phyloP scores from a whole-genome alignment of 2,888 invertebrate genomes.

The Heteropelma amictum region DNA sequence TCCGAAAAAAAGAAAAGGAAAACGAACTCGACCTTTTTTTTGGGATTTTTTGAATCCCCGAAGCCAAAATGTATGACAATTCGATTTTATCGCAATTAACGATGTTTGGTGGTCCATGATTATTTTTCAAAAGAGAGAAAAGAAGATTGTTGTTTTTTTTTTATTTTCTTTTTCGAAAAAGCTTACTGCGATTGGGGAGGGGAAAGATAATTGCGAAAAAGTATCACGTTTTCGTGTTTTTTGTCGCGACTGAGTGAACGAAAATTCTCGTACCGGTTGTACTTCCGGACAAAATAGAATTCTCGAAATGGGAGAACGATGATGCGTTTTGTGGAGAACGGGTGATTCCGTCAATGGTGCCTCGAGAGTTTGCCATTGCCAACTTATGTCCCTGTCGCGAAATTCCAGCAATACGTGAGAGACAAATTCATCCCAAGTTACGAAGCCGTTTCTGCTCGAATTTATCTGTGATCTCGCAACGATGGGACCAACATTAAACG shows the following conservation, averaged over 20 bases:
- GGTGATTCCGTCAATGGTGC: constrained; percentile 83
- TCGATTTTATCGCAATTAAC: no score
- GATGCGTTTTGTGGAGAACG: constrained; percentile 82
- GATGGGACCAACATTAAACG: no score
- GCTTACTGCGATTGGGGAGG: no score
- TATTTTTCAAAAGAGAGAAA: neutral
- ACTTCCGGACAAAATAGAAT: constrained; percentile 83
- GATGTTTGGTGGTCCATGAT: no score
- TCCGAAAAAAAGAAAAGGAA: no score
- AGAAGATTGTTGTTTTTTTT: neutral
- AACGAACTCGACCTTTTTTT: no score
- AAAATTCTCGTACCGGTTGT: constrained; percentile 74
- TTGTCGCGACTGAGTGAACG: neutral
- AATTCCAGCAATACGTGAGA: constrained; percentile 87
- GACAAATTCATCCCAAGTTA: constrained; percentile 88
- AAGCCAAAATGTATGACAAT: no score
- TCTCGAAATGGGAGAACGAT: constrained; percentile 84
- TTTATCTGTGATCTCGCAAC: constrained; percentile 78
- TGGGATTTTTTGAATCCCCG: no score
- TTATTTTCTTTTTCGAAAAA: neutral
- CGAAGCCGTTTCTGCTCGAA: constrained; percentile 79
- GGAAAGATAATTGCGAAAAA: neutral
- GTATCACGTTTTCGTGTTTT: neutral
- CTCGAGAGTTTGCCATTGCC: constrained; percentile 82
- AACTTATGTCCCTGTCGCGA: constrained; percentile 82